Evolutionary conservation across 2,797 vertebrate species (phyloP).

Genomic region (Gadopsis marmoratus): DNA sequence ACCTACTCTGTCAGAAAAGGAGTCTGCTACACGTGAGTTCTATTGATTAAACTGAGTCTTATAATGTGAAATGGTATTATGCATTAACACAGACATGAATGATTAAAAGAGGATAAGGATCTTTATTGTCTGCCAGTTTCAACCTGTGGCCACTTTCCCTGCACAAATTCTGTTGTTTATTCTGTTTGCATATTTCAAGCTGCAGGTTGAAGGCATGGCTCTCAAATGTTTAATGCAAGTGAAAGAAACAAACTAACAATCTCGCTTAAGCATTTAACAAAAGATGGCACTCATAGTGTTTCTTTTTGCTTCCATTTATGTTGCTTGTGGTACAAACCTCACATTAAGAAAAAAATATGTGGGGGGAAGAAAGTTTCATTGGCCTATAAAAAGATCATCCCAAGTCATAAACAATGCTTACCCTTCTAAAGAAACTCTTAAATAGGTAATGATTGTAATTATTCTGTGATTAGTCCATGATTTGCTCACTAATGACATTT

Average conservation of each 20-base stretch:
- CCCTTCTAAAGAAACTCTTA: constrained; percentile 76
- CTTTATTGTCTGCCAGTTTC: constrained; percentile 46
- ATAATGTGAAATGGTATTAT: constrained; percentile 73
- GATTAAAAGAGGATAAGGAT: constrained; percentile 72
- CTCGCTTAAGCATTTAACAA: constrained; percentile 5
- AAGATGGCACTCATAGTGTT: background rate
- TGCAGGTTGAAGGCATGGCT: constrained; percentile 11
- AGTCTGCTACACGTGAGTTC: constrained; percentile 71
- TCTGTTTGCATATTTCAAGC: constrained; percentile 41
- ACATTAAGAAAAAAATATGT: background rate
- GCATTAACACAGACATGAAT: constrained; percentile 78
- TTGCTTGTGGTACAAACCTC: background rate
- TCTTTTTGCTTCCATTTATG: background rate
- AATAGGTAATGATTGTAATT: constrained; percentile 87
- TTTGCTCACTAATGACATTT: constrained; percentile 87
- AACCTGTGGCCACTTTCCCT: constrained; percentile 16
- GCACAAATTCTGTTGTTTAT: constrained; percentile 30
- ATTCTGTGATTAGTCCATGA: constrained; percentile 78
- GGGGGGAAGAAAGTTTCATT: background rate
- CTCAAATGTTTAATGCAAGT: constrained; percentile 17
- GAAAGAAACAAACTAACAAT: constrained; percentile 11
- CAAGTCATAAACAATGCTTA: constrained; percentile 70
- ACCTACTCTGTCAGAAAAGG: constrained; percentile 74
- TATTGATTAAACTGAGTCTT: constrained; percentile 77
- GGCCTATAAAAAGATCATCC: constrained; percentile 12